Evolutionary conservation across 2,797 vertebrate genomes (phyloP), one percentile per base, ranked within the genome.

Genomic region (Sebastes nivosus): DNA sequence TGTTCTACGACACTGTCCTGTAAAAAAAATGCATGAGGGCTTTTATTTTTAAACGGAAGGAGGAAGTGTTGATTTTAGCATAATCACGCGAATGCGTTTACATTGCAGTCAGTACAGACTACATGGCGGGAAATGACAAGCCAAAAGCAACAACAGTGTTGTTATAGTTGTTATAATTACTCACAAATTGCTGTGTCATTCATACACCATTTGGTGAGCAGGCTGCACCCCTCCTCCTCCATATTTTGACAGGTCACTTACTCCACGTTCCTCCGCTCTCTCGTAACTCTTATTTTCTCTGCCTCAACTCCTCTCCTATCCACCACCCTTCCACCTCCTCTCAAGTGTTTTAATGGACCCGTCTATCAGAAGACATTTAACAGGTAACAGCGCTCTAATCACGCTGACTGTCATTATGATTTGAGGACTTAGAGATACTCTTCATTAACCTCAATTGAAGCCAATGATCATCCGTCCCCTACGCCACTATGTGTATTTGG

Each of bases 401-500:
- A 25, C 66, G 16, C 27, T 12, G 46, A 72, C 72, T 72, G 71
- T 72, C 82, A 72, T 16, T 36, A 2, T n/a, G 66, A 70, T 66
- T 60, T 59, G 74, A 85, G 11, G 12, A 27, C 67, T 72, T 71
- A 65, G 38, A 60, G 42, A 60, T 59, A 20, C 18, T 79, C 38
- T 60, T 84, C 87, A 86, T 91, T 90, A 88, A 89, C 89, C 91
- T 92, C 50, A 65, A 82, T 84, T 57, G 60, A 65, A 87, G 76
- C 69, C 81, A 55, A 46, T 79, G 59, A 86, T 86, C 52, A 46
- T 68, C 63, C 79, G 18, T 60, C 34, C 65, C 50, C 60, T 52
- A 9, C 11, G 50, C 57, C 50, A 29, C 63, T 50, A 52, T 72
- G 78, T 75, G 75, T 68, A 69, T 82, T 72, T 80, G 69, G 63